A percentile compares a stretch with the other conserved stretches of the same genome.
These are phyloP conservation scores for Zaprionus lineosus DNA, from an alignment of 2,888 invertebrate species.

Conservation along the genomic window DNA sequence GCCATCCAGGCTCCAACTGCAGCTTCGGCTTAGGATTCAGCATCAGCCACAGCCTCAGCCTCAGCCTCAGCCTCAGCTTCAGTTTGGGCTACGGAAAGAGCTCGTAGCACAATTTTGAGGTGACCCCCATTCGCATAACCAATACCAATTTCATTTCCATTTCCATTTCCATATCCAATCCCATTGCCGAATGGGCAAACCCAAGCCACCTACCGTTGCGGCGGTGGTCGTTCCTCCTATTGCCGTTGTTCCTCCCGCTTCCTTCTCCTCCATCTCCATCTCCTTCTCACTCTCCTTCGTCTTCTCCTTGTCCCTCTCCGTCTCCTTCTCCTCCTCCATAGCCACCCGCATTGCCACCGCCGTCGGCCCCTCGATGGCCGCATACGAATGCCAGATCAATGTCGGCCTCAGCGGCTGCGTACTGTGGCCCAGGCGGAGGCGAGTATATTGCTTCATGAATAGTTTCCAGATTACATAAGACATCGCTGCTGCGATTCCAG, in stretches of 20 bases:
- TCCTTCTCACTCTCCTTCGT: no score
- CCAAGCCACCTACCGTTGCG: constrained; percentile 34
- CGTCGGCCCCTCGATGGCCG: constrained; percentile 48
- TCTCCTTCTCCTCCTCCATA: no score
- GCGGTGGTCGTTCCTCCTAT: neutral
- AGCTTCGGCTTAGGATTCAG: neutral
- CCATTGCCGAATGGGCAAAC: constrained; percentile 24
- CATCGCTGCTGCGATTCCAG: constrained; percentile 56
- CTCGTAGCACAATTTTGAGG: constrained; percentile 17
- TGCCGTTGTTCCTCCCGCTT: no score
- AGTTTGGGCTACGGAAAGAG: neutral
- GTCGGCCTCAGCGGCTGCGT: constrained; percentile 59
- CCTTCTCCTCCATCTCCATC: no score
- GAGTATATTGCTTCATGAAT: constrained; percentile 80
- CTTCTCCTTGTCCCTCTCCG: no score
- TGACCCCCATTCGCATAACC: constrained; percentile 44
- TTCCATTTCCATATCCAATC: constrained; percentile 18
- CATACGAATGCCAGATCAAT: constrained; percentile 72
- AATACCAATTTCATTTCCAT: constrained; percentile 24
- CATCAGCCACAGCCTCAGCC: constrained; percentile 1
- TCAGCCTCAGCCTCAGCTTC: neutral
- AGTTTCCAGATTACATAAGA: constrained; percentile 82
- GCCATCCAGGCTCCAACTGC: neutral
- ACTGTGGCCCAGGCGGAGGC: constrained; percentile 76
- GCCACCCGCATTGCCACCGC: constrained; percentile 15